Evolutionary conservation across 2,888 invertebrate genomes (phyloP), one percentile per base, ranked within the genome.

Genomic region (Gerosis bhagava): DNA sequence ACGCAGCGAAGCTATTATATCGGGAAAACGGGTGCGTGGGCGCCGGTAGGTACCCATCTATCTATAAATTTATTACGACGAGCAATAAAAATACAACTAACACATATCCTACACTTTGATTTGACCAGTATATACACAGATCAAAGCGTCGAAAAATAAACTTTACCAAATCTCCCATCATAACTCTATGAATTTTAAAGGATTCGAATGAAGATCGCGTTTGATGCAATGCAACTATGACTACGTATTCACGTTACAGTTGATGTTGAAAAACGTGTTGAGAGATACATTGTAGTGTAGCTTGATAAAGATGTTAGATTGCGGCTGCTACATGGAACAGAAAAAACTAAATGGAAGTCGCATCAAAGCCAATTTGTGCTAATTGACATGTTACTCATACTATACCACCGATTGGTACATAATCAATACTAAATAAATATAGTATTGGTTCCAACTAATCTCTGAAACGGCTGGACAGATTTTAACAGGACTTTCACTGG

Each of bases 31-130:
- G 52, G 53, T 67, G 83, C 83, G 88, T 84, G 73, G 86, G 83
- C 76, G 81, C 78, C 72, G 52, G 62, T 62, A 61, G 56, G 53
- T 62, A 62, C 75, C 69, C 69, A 75, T 78, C 71, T 70, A 69
- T 69, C 78, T 73, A 79, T 86, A 86, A 86, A 88, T 87, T 82
- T 82, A 77, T 77, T 69, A 71, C 70, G 73, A 67, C 70, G 67
- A 67, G 73, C 67, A 76, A 83, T 87, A 88, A 88, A 87, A 88
- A 81, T 77, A 79, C 77, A 77, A 77, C 77, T 76, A 81, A 83
- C 79, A 83, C 81, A 75, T 83, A 83, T 84, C 83, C 79, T 79
- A 83, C 79, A 77, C 83, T 86, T 84, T 86, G 81, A 83, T 80
- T 83, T 73, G 74, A 78, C 73, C 78, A 77, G 83, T 84, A n/a